Evolutionary conservation across 2,888 invertebrate species (phyloP).

Genomic region (Labia minor): DNA sequence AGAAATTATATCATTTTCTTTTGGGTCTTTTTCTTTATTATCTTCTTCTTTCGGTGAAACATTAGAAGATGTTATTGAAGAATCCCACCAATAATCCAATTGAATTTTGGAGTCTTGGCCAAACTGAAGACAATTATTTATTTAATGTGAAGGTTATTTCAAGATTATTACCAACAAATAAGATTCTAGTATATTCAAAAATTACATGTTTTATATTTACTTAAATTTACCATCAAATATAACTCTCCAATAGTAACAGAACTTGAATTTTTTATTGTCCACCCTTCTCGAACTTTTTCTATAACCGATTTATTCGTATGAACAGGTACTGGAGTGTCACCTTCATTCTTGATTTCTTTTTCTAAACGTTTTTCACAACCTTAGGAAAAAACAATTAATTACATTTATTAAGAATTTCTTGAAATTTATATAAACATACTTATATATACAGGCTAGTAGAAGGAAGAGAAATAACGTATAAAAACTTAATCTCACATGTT

Average conservation of each 20-base stretch:
- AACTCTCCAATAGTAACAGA: conserved; percentile 80
- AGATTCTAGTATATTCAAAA: too few species aligned
- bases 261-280: conserved; percentile 65
- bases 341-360: conserved; percentile 22
- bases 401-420: background rate
- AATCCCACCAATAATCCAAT: conserved; percentile 71
- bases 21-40: conserved; percentile 16
- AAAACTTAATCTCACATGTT: too few species aligned
- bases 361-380: conserved; percentile 20
- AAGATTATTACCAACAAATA: too few species aligned
- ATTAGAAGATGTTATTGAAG: conserved; percentile 28
- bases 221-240: conserved; percentile 63
- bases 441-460: too few species aligned
- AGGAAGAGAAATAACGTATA: too few species aligned
- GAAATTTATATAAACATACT: too few species aligned
- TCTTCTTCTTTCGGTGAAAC: conserved; percentile 8
- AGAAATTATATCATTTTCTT: conserved; percentile 14
- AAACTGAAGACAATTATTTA: conserved; percentile 41
- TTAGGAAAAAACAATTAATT: background rate
- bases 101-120: conserved; percentile 62
- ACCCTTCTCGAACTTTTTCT: conserved; percentile 51
- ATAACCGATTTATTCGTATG: conserved; percentile 14
- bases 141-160: background rate
- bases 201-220: too few species aligned
- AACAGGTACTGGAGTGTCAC: conserved; percentile 1